Percentiles rank a stretch among this genome's conserved stretches.
Evolutionary conservation across 2,888 invertebrate species (phyloP).

Genomic region (Chrysolina americana): DNA sequence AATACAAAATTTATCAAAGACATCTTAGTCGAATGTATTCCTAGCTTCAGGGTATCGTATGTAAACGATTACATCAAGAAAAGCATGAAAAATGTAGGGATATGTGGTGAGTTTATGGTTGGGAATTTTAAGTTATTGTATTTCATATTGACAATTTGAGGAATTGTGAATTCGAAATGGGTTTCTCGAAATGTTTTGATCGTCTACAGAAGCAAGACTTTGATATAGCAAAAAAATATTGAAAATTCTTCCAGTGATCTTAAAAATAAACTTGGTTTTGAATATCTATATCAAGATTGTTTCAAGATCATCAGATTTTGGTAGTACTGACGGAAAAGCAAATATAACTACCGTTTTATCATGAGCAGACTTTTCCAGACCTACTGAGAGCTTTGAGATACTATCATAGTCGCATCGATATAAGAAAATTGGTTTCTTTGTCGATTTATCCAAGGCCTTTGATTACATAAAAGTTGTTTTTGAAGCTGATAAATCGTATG

Average conservation of each 20-base stretch:
- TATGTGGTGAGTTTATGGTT: slow-evolving; percentile 1
- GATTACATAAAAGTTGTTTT: too few relatives aligned
- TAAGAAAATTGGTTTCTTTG: too few relatives aligned
- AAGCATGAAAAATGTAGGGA: slow-evolving; percentile 30
- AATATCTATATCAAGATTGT: too few relatives aligned
- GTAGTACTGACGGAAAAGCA: too few relatives aligned
- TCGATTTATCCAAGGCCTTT: too few relatives aligned
- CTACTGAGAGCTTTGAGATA: too few relatives aligned
- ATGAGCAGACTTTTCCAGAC: too few relatives aligned
- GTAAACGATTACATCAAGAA: slow-evolving; percentile 42
- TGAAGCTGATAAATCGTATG: too few relatives aligned
- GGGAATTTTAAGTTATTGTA: slow-evolving; percentile 26
- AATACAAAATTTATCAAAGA: slow-evolving; percentile 50
- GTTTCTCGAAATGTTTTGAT: not conserved
- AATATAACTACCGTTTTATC: too few relatives aligned
- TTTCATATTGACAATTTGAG: not conserved
- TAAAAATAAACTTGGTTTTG: too few relatives aligned
- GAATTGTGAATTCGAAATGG: not conserved
- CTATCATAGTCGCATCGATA: too few relatives aligned
- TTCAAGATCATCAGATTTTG: too few relatives aligned
- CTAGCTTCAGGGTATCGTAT: slow-evolving; percentile 41
- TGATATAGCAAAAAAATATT: not conserved
- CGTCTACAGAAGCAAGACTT: not conserved
- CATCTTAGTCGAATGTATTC: slow-evolving; percentile 43
- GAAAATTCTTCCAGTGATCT: not conserved